Evolutionary conservation across 2,113 vertebrate genomes (phyloP).

Genomic region (Andinoacara biseriatus): DNA sequence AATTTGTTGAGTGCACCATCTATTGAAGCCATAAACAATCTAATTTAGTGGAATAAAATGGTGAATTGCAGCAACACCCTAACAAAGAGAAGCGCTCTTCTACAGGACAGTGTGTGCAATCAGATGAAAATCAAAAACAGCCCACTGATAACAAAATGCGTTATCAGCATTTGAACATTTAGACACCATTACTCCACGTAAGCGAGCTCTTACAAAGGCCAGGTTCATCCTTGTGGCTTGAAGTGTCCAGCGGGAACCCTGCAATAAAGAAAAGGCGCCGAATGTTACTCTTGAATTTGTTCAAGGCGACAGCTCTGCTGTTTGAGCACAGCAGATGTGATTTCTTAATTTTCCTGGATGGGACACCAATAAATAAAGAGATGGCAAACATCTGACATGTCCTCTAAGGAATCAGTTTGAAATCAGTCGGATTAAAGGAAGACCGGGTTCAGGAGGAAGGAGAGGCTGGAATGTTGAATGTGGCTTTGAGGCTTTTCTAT

Average conservation of each 20-base stretch:
- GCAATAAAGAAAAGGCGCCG: slow-evolving; percentile 35
- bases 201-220: slow-evolving; percentile 86
- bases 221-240: slow-evolving; percentile 95
- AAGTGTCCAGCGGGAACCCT: slow-evolving; percentile 98
- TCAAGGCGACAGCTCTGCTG: background rate
- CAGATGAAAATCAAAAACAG: background rate
- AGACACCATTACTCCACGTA: background rate
- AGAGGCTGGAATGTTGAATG: background rate
- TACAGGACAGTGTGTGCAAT: background rate
- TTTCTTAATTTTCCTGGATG: background rate
- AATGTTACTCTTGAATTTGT: background rate
- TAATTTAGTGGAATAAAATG: background rate
- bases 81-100: background rate
- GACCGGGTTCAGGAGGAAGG: background rate
- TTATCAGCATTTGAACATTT: slow-evolving; percentile 6
- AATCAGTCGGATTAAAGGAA: background rate
- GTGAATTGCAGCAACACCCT: background rate
- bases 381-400: background rate
- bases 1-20: background rate
- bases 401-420: background rate
- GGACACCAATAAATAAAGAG: background rate
- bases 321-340: background rate
- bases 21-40: slow-evolving; percentile 19
- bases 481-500: slow-evolving; percentile 14
- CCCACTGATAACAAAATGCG: slow-evolving; percentile 11